Percentiles rank a stretch among this genome's conserved stretches.
phyloP scores from a whole-genome alignment of 1,140 invertebrate species.

The Heliconius hewitsoni region DNA sequence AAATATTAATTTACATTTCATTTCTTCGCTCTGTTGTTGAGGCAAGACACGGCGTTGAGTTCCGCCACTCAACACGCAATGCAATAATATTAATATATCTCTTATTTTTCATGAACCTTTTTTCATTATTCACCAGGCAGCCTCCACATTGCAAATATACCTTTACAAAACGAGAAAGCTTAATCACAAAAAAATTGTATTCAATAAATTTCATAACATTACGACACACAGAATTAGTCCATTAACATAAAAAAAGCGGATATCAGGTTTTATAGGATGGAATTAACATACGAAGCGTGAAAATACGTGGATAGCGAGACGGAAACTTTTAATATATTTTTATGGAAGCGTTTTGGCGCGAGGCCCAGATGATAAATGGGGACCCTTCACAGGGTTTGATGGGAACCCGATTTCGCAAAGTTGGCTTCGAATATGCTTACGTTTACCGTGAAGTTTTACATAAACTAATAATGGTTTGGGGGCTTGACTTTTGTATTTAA shows the following conservation, averaged over 20 bases:
- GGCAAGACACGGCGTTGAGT: too few species aligned
- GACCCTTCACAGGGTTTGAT: conserved; percentile 63
- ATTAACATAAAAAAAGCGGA: conserved; percentile 54
- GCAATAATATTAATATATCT: too few species aligned
- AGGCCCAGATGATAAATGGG: conserved; percentile 68
- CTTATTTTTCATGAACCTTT: background rate
- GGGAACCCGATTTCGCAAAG: conserved; percentile 55
- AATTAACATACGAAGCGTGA: conserved; percentile 74
- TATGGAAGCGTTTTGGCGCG: conserved; percentile 67
- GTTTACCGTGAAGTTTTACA: conserved; percentile 37
- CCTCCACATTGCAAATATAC: background rate
- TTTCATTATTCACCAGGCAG: background rate
- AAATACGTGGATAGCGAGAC: conserved; percentile 53
- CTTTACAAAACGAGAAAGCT: background rate
- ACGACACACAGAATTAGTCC: conserved; percentile 54
- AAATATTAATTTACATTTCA: too few species aligned
- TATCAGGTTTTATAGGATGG: conserved; percentile 63
- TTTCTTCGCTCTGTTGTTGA: too few species aligned
- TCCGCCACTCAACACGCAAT: too few species aligned
- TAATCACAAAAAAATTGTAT: conserved; percentile 10
- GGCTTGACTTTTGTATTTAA: background rate
- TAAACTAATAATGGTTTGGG: background rate
- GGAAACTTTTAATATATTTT: conserved; percentile 75
- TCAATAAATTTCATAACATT: conserved; percentile 52
- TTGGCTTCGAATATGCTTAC: conserved; percentile 49